These are phyloP conservation scores for Phainopepla nitens DNA, from an alignment of 2,113 vertebrate species.

Conservation along the genomic window DNA sequence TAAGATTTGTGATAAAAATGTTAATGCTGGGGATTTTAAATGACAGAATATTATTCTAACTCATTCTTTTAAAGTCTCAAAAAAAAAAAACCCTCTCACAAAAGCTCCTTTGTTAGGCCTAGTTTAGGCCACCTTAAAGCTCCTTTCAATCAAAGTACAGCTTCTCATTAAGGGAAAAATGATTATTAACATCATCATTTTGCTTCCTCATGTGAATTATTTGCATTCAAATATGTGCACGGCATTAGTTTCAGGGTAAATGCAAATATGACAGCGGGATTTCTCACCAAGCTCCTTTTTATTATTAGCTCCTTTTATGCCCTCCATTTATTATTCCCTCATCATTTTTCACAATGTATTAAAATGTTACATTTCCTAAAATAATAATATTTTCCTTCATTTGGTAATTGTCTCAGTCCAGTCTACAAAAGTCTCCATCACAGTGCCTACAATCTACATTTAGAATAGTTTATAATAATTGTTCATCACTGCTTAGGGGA, in stretches of 20 bases:
- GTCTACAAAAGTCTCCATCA: slow-evolving; percentile 55
- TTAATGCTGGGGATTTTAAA: slow-evolving; percentile 63
- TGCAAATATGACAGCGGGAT: slow-evolving; percentile 82
- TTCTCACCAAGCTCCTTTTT: slow-evolving; percentile 77
- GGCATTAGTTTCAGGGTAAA: slow-evolving; percentile 81
- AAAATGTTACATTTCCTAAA: slow-evolving; percentile 78
- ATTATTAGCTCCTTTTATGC: slow-evolving; percentile 81
- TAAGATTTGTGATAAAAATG: slow-evolving; percentile 62
- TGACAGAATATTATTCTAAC: slow-evolving; percentile 57
- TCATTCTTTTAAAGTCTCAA: slow-evolving; percentile 51
- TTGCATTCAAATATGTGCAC: slow-evolving; percentile 80
- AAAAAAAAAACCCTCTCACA: background rate
- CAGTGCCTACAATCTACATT: slow-evolving; percentile 53
- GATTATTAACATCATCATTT: slow-evolving; percentile 80
- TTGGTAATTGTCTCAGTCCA: slow-evolving; percentile 72
- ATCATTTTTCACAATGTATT: slow-evolving; percentile 79
- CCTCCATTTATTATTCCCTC: slow-evolving; percentile 76
- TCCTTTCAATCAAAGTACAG: slow-evolving; percentile 75
- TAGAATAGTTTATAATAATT: slow-evolving; percentile 66
- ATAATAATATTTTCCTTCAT: slow-evolving; percentile 80
- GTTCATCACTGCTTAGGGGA: slow-evolving; percentile 49
- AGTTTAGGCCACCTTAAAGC: slow-evolving; percentile 72
- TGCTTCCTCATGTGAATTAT: slow-evolving; percentile 81
- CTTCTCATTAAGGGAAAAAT: slow-evolving; percentile 81
- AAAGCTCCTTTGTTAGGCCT: slow-evolving; percentile 68